phyloP scores from a whole-genome alignment of 2,797 vertebrate species.

The Neosilurus hyrtlii region DNA sequence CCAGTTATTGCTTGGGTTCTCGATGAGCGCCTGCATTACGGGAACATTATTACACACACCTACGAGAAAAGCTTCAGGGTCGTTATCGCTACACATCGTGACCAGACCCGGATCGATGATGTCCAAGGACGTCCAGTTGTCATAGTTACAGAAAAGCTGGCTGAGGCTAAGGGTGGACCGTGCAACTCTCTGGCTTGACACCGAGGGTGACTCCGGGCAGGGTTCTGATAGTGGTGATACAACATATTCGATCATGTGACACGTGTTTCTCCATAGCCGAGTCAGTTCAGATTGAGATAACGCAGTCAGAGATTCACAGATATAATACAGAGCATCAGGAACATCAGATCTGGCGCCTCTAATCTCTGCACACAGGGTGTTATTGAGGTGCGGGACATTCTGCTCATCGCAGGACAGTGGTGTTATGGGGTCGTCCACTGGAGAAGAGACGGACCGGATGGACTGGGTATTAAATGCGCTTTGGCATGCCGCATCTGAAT shows the following conservation, averaged over 20 bases:
- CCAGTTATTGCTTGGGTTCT: conserved; percentile 68
- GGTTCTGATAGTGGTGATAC: conserved; percentile 59
- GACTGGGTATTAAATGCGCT: conserved; percentile 25
- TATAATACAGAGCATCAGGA: conserved; percentile 53
- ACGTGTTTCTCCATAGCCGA: conserved; percentile 68
- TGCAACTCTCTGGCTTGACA: conserved; percentile 41
- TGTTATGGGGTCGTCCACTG: conserved; percentile 4
- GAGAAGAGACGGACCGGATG: conserved; percentile 42
- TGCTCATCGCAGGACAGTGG: conserved; percentile 62
- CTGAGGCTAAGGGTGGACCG: conserved; percentile 66
- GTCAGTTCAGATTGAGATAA: conserved; percentile 60
- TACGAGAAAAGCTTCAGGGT: conserved; percentile 62
- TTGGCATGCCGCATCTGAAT: conserved; percentile 63
- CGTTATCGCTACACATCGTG: conserved; percentile 72
- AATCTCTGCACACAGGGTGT: conserved; percentile 69
- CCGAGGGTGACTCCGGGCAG: conserved; percentile 8
- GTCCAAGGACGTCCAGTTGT: conserved; percentile 61
- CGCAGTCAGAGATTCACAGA: conserved; percentile 66
- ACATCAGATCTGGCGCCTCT: conserved; percentile 43
- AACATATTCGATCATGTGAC: conserved; percentile 58
- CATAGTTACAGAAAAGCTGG: conserved; percentile 71
- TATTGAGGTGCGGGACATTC: conserved; percentile 64
- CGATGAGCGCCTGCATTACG: conserved; percentile 64
- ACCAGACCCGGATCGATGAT: conserved; percentile 64
- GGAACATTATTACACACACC: conserved; percentile 65